Evolutionary conservation across 2,113 vertebrate species (phyloP).

Genomic region (Nicator chloris): DNA sequence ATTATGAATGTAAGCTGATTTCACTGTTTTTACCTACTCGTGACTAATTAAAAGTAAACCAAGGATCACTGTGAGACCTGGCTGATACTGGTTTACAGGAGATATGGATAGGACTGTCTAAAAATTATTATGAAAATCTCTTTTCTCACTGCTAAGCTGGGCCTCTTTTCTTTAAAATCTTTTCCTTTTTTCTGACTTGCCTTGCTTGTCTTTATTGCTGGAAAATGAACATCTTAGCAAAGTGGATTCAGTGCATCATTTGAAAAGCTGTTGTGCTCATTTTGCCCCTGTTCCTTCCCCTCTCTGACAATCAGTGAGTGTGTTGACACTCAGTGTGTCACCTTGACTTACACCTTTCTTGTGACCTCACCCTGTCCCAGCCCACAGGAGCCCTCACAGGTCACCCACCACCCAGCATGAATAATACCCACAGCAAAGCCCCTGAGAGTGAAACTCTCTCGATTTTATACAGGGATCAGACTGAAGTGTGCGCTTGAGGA

Average conservation of each 20-base stretch:
- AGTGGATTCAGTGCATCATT: neutral
- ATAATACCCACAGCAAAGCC: neutral
- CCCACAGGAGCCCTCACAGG: rapidly evolving
- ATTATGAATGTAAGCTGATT: neutral
- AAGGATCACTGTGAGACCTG: neutral
- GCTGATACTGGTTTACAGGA: neutral
- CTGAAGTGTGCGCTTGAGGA: neutral
- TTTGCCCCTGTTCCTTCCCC: neutral
- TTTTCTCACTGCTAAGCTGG: neutral
- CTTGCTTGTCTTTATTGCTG: neutral
- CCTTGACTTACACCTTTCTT: neutral
- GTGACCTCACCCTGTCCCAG: neutral
- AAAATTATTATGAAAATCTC: neutral
- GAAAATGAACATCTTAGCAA: neutral
- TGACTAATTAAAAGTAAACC: neutral
- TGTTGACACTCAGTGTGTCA: neutral
- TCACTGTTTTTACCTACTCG: neutral
- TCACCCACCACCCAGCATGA: no score
- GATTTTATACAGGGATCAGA: neutral
- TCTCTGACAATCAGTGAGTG: neutral
- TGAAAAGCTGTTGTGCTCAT: neutral
- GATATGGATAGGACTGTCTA: neutral
- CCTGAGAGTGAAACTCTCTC: neutral
- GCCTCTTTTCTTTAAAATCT: neutral
- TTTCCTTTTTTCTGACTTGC: neutral